Conservation (phyloP, 64 coral and sea anemone species). For the Exaiptasia diaphana region DNA sequence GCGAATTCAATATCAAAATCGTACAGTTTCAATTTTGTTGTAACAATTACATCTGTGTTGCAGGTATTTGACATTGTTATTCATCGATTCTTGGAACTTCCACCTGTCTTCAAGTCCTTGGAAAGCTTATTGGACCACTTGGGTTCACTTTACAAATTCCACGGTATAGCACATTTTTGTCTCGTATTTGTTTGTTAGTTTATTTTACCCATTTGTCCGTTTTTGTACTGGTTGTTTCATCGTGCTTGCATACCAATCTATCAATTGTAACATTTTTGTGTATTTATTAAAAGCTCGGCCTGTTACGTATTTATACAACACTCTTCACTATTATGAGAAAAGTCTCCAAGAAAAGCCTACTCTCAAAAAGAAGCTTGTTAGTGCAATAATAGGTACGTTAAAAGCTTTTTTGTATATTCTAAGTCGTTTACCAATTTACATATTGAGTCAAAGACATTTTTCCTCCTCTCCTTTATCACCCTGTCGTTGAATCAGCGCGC, state of each 20-base stretch:
- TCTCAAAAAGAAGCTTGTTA: conserved; percentile 89
- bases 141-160: conserved; percentile 90
- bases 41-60: neutral
- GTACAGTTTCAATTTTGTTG: no score
- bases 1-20: no score
- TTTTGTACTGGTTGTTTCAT: neutral
- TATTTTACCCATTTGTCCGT: neutral
- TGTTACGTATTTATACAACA: conserved; percentile 96
- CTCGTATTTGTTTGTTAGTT: neutral
- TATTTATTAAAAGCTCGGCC: conserved; percentile 74
- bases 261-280: neutral
- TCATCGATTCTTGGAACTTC: conserved; percentile 91
- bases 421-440: no score
- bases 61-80: conserved; percentile 98
- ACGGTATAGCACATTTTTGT: conserved; percentile 53
- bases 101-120: conserved; percentile 70
- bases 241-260: neutral
- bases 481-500: no score
- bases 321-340: conserved; percentile 83
- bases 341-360: conserved; percentile 62
- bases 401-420: no score
- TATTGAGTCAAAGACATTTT: no score
- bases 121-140: conserved; percentile 90
- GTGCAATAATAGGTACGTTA: conserved; percentile 81
- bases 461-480: no score